Percentiles rank a stretch among this genome's conserved stretches.
Conservation (phyloP, 2,113 vertebrate species). For the Leucoraja erinaceus region DNA sequence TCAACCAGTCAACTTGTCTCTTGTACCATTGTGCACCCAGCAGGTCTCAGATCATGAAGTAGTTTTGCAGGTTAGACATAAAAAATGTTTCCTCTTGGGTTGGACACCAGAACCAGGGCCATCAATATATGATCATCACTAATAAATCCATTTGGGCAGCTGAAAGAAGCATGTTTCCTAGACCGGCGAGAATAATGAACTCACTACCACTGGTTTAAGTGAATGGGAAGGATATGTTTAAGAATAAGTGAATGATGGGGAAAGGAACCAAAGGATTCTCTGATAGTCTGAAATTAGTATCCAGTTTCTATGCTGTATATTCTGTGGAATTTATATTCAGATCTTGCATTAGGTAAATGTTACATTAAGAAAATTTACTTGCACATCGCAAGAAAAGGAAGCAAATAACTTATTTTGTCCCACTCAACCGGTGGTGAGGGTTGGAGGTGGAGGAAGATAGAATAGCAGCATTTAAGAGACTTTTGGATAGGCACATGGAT, state of each 20-base stretch:
- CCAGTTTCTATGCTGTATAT: not conserved
- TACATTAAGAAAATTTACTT: not conserved
- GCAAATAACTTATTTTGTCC: not conserved
- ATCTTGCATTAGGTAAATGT: not conserved
- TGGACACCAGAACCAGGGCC: not conserved
- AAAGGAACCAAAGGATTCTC: not conserved
- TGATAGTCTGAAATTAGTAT: not conserved
- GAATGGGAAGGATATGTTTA: not conserved
- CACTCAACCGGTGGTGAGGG: not conserved
- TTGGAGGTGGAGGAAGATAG: too few relatives aligned
- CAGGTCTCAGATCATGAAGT: not conserved
- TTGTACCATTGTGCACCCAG: too few relatives aligned
- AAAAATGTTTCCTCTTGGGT: not conserved
- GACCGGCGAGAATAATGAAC: not conserved
- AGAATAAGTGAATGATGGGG: not conserved
- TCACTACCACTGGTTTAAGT: not conserved
- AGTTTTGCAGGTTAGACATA: not conserved
- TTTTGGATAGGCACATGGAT: too few relatives aligned
- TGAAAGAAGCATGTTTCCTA: not conserved
- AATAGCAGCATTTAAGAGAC: too few relatives aligned
- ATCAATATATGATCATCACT: not conserved
- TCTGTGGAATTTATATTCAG: not conserved
- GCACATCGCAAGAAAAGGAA: not conserved
- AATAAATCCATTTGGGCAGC: not conserved
- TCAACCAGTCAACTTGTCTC: too few relatives aligned